A percentile compares a stretch with the other conserved stretches of the same genome.
Evolutionary conservation across 2,797 vertebrate species (phyloP).

Genomic region (Pempheris klunzingeri): DNA sequence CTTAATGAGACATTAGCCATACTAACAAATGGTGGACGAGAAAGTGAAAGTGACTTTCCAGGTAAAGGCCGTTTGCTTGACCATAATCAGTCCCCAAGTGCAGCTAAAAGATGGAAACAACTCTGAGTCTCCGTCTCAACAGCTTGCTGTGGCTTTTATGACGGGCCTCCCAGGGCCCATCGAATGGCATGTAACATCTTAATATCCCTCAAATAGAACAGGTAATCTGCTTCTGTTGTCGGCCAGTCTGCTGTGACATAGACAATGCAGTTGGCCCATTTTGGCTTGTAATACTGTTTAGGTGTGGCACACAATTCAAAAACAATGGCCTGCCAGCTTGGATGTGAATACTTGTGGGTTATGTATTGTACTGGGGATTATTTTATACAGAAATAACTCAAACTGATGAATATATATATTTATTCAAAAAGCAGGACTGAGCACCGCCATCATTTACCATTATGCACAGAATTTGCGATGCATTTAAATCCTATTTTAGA

Average conservation of each 20-base stretch:
- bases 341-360: conserved; percentile 8
- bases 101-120: conserved; percentile 81
- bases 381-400: conserved; percentile 28
- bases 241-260: conserved; percentile 60
- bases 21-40: conserved; percentile 80
- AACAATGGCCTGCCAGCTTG: conserved; percentile 15
- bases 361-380: conserved; percentile 19
- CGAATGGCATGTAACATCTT: conserved; percentile 73
- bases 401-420: too few relatives aligned
- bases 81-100: conserved; percentile 81
- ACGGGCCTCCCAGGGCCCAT: conserved; percentile 75
- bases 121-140: conserved; percentile 76
- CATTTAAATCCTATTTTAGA: conserved; percentile 28
- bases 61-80: conserved; percentile 78
- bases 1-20: conserved; percentile 83
- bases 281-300: conserved; percentile 39
- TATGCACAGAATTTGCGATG: neutral
- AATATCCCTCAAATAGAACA: conserved; percentile 82
- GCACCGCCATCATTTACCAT: conserved; percentile 13
- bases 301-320: conserved; percentile 27
- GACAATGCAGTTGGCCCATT: conserved; percentile 51
- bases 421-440: neutral
- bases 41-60: conserved; percentile 83
- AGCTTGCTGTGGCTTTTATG: conserved; percentile 83
- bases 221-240: conserved; percentile 80